A percentile compares a stretch with the other conserved stretches of the same genome.
phyloP scores from a whole-genome alignment of 2,113 vertebrate genomes.

The Hoplias malabaricus region DNA sequence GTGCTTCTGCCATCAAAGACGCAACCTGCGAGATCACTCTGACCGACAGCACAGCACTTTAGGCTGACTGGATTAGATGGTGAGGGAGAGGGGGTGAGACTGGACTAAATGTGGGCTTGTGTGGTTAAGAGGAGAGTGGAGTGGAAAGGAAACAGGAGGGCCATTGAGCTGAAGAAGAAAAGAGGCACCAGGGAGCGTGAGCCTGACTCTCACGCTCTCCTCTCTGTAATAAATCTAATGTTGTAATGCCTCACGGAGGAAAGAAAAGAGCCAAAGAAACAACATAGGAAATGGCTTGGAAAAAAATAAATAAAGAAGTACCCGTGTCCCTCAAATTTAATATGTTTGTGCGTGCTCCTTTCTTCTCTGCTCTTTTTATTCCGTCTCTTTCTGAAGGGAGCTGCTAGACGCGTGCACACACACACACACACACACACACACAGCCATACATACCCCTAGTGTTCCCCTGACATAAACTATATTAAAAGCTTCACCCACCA shows the following conservation, averaged over 20 bases:
- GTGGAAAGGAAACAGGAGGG: slow-evolving; percentile 23
- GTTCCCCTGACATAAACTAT: slow-evolving; percentile 30
- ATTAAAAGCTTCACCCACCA: slow-evolving; percentile 38
- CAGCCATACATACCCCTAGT: neutral
- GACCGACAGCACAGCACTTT: slow-evolving; percentile 1
- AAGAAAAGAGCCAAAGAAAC: slow-evolving; percentile 35
- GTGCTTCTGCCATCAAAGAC: neutral
- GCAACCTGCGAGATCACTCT: neutral
- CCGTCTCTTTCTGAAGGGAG: neutral
- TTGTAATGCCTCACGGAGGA: slow-evolving; percentile 29
- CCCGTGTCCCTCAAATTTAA: slow-evolving; percentile 14
- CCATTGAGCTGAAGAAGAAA: slow-evolving; percentile 35
- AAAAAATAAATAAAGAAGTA: slow-evolving; percentile 12
- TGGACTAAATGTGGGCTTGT: slow-evolving; percentile 37
- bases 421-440: neutral
- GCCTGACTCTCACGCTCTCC: slow-evolving; percentile 33
- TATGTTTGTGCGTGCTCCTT: neutral
- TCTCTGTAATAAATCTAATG: slow-evolving; percentile 50
- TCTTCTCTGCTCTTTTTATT: slow-evolving; percentile 10
- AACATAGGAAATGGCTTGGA: slow-evolving; percentile 15
- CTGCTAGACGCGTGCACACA: neutral
- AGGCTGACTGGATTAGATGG: slow-evolving; percentile 31
- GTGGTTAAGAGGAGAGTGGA: slow-evolving; percentile 9
- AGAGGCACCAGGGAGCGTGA: slow-evolving; percentile 28
- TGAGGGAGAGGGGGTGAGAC: slow-evolving; percentile 3